A percentile compares a stretch with the other conserved stretches of the same genome.
phyloP scores from a whole-genome alignment of 2,113 vertebrate genomes.

The Ariopsis seemanni region DNA sequence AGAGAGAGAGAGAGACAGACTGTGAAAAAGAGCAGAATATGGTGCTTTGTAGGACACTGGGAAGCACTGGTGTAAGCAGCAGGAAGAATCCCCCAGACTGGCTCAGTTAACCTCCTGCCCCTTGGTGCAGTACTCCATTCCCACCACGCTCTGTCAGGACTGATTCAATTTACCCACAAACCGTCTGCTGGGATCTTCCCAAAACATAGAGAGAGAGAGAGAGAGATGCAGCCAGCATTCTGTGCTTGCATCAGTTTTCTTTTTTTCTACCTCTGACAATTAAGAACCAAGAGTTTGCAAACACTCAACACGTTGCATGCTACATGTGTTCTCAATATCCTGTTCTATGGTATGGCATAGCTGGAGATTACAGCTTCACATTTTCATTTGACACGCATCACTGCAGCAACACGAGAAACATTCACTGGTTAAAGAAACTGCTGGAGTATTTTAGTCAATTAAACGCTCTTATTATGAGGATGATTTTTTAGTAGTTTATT shows the following conservation, averaged over 20 bases:
- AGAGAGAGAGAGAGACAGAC: conserved; percentile 8
- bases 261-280: not conserved
- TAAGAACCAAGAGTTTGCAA: not conserved
- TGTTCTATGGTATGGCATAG: not conserved
- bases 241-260: not conserved
- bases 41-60: conserved; percentile 40
- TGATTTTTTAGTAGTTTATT: not conserved
- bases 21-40: conserved; percentile 1
- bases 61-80: conserved; percentile 34
- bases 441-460: not conserved
- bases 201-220: not conserved
- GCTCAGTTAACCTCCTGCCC: conserved; percentile 60
- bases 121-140: conserved; percentile 42
- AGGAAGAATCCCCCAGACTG: conserved; percentile 59
- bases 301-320: not conserved
- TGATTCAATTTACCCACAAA: conserved; percentile 59
- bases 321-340: not conserved
- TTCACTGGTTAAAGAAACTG: not conserved
- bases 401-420: not conserved
- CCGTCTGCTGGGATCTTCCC: conserved; percentile 48
- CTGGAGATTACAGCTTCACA: not conserved
- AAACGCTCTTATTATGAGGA: not conserved
- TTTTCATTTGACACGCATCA: not conserved
- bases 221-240: conserved; percentile 13
- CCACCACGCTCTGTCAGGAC: conserved; percentile 53